Base-by-base conservation (phyloP, 2,797 vertebrate genomes). In the Takifugu rubripes region DNA sequence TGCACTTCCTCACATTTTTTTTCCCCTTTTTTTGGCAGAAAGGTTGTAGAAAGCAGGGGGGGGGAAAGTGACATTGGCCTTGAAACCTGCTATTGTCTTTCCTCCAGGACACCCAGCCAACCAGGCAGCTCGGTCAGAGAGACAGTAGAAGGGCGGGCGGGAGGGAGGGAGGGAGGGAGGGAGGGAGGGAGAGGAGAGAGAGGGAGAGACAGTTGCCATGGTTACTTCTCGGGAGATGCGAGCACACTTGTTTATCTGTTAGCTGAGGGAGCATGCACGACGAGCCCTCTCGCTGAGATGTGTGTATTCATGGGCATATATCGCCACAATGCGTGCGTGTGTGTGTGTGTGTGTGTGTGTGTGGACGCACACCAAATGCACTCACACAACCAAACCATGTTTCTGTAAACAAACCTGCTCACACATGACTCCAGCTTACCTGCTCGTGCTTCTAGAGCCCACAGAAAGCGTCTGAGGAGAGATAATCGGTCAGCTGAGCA, bases 181-280 rank as follows among this genome's bases (percentile, higher is more conserved):
- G 75, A 82, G 51, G 9, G 16, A 45, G 66, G 44, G 74, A 66
- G 71, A 46, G 66, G 52, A 42, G 57, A 49, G 71, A 68, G 74
- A 56, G 85, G 77, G 84, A 72, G 80, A 82, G 74, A 82, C 73
- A 78, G 91, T 92, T 91, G 77, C 88, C 78, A 92, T 92, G 90
- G 91, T 89, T 81, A 91, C 91, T 66, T 88, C 86, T 82, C 75
- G 60, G 70, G 88, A 87, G 90, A 90, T 82, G 83, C 75, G 52
- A 83, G 86, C 82, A 61, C 77, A 84, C 88, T 91, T 92, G 91
- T 92, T 92, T 91, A 91, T 92, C 89, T 90, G 82, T 80, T 84
- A 86, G 80, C 83, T 70, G 59, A 64, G 82, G 72, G 81, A 85
- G 83, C 72, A 66, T 78, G 81, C 81, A 56, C 29, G 65, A n/a